Conservation (phyloP, 2,113 vertebrate genomes). For the Holacanthus passer region DNA sequence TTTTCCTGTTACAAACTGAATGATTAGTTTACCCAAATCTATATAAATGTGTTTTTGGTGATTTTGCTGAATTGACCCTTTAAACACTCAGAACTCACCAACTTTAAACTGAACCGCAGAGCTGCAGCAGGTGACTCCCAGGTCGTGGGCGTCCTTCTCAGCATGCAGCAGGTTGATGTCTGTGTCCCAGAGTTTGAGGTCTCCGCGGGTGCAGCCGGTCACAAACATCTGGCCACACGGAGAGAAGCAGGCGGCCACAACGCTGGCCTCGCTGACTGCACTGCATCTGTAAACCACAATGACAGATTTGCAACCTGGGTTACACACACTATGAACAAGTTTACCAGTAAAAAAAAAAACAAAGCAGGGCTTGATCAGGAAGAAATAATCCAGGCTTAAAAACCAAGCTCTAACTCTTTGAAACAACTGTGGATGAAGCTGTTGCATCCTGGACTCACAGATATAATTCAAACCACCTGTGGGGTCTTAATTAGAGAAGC, state of each 20-base stretch:
- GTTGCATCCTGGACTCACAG: not conserved
- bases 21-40: not conserved
- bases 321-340: not conserved
- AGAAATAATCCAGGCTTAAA: not conserved
- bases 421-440: not conserved
- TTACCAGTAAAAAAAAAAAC: not conserved
- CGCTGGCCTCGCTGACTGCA: conserved; percentile 86
- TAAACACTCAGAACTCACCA: conserved; percentile 48
- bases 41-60: not conserved
- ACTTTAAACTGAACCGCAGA: conserved; percentile 81
- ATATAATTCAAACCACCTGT: not conserved
- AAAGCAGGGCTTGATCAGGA: not conserved
- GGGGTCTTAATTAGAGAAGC: conserved; percentile 11
- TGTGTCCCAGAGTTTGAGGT: conserved; percentile 89
- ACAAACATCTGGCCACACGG: conserved; percentile 87
- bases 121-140: conserved; percentile 91
- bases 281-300: conserved; percentile 78
- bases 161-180: conserved; percentile 85
- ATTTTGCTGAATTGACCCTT: not conserved
- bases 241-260: conserved; percentile 90
- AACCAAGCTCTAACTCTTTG: not conserved
- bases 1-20: not conserved
- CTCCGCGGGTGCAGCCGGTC: conserved; percentile 89
- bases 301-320: not conserved
- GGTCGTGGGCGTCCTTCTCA: conserved; percentile 89